Base-by-base conservation (phyloP, 2,797 vertebrate species). In the Hipposideros larvatus region DNA sequence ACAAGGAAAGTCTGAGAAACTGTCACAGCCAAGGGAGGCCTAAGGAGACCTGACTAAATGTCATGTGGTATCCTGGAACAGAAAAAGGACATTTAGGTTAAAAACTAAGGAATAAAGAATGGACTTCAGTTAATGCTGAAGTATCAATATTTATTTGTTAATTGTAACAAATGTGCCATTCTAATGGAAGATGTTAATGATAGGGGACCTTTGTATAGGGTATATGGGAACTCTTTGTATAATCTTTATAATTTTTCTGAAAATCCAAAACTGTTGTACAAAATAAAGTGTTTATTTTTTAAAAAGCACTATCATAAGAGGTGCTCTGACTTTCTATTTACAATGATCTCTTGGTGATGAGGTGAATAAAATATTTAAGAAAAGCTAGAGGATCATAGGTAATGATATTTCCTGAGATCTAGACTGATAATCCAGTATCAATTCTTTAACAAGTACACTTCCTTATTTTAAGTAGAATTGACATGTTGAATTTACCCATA, bases 21-120 rank as follows among this genome's bases (percentile, higher is more conserved):
- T 80, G 9, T 53, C 63, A 68, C 15, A 95, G 68, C 55, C n/a
- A 53, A 65, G 46, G 93, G 28, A 46, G 55, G 14, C n/a, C 68
- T 55, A 78, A 95, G 57, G 89, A 94, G 51, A 84, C 19, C 43
- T 70, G 16, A 95, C 15, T 91, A 78, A 94, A 88, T 88, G 24
- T 71, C 46, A 91, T 70, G 15, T 19, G 37, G 37, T 46, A 53
- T 75, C 28, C 66, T 87, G 41, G 31, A 73, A 89, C 28, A 87
- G 75, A 75, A 65, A 92, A 78, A 68, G 26, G 31, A 70, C 55
- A 91, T 80, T 91, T 85, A 75, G 16, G 53, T 75, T 74, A 90
- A 92, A 92, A 92, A 70, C 31, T 85, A 91, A 94, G 37, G 37
- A 90, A 37, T 66, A 77, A 66, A 84, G 26, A 88, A 57, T 82